Conservation (phyloP, 2,797 vertebrate species). For the Tragelaphus eurycerus region DNA sequence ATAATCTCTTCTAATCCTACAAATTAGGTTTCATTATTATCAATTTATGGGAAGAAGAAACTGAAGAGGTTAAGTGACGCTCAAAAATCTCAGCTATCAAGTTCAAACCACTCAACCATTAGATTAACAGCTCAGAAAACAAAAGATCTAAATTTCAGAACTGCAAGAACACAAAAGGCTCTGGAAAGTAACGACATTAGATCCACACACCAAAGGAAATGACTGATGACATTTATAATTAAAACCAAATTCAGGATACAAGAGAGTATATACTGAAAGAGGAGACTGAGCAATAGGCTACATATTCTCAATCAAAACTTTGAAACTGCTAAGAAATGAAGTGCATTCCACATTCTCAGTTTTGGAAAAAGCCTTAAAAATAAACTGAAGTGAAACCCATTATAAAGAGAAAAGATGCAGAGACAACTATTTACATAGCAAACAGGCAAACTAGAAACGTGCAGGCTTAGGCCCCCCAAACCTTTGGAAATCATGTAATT, state of each 20-base stretch:
- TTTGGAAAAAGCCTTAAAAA: neutral
- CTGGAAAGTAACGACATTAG: neutral
- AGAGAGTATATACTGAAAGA: neutral
- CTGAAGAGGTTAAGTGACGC: conserved; percentile 13
- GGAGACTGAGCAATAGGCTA: neutral
- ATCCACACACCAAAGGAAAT: neutral
- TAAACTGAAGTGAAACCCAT: neutral
- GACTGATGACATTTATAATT: neutral
- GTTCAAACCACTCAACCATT: neutral
- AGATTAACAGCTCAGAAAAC: neutral
- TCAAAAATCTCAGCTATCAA: conserved; percentile 30
- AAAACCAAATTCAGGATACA: neutral
- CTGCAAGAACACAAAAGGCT: neutral
- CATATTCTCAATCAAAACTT: neutral
- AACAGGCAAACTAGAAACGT: neutral
- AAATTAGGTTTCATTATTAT: neutral
- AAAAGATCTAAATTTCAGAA: conserved; percentile 37
- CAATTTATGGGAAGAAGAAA: conserved; percentile 39
- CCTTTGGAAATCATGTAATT: neutral
- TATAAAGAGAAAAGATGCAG: neutral
- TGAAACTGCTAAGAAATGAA: neutral
- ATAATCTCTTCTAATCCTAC: neutral
- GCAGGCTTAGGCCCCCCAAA: neutral
- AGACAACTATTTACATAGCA: neutral
- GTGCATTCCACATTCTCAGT: neutral